Conservation (phyloP, 1,140 invertebrate genomes). For the Drosophila bocki region DNA sequence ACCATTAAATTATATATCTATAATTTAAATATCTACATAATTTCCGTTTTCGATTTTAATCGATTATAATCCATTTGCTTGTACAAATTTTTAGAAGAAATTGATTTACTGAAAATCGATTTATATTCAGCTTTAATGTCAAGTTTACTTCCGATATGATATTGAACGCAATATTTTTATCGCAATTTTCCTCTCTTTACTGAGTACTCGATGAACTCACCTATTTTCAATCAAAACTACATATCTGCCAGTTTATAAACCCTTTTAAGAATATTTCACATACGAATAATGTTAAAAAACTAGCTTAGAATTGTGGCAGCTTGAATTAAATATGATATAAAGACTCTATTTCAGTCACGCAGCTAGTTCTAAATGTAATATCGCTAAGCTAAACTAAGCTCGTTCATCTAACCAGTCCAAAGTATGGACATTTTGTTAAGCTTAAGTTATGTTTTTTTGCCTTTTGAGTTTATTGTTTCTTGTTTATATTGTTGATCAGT, state of each 20-base stretch:
- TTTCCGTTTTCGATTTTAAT: too few species aligned
- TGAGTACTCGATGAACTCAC: not conserved
- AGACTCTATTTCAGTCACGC: not conserved
- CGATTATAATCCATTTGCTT: too few species aligned
- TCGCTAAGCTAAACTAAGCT: constrained; percentile 40
- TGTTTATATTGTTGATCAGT: constrained; percentile 20
- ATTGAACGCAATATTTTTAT: too few species aligned
- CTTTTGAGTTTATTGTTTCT: constrained; percentile 44
- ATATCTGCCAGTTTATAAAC: not conserved
- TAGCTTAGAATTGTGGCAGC: not conserved
- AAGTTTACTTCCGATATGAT: too few species aligned
- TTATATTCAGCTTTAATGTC: too few species aligned
- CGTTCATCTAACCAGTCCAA: constrained; percentile 51
- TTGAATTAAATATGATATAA: not conserved
- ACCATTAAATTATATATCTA: too few species aligned
- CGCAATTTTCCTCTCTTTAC: not conserved
- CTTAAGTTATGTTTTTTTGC: constrained; percentile 46
- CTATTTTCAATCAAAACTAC: too few species aligned
- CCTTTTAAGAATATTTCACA: not conserved
- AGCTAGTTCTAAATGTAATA: constrained; percentile 5
- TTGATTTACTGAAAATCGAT: too few species aligned
- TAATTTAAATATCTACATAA: too few species aligned
- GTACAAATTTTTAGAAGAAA: too few species aligned
- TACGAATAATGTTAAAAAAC: not conserved
- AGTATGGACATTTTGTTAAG: constrained; percentile 13